Evolutionary conservation across 2,113 vertebrate species (phyloP).

Genomic region (Myotis davidii): DNA sequence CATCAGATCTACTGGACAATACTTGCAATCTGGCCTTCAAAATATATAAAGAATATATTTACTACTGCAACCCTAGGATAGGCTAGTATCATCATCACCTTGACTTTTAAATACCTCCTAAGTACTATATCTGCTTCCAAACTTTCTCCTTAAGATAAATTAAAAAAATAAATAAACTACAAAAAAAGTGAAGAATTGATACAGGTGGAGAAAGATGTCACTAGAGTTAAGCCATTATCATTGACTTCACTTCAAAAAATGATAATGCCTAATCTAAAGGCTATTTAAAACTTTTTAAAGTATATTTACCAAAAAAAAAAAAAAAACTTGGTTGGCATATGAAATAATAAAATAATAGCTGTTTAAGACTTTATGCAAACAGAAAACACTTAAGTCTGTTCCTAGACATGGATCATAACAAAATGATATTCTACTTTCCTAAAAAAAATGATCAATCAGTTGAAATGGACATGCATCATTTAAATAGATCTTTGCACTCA

Average conservation of each 20-base stretch:
- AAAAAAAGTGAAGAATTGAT: not conserved
- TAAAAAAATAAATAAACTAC: no score
- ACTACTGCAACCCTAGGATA: not conserved
- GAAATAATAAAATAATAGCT: not conserved
- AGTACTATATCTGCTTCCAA: not conserved
- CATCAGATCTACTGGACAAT: not conserved
- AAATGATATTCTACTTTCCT: not conserved
- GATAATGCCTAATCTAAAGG: not conserved
- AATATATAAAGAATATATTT: not conserved
- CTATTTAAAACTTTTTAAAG: not conserved
- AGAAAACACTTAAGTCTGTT: not conserved
- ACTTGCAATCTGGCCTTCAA: not conserved
- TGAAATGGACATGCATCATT: not conserved
- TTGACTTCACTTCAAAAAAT: not conserved
- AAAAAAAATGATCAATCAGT: not conserved
- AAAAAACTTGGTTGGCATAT: not conserved
- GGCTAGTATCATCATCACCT: not conserved
- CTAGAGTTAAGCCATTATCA: not conserved
- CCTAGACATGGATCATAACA: not conserved
- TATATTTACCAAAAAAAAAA: not conserved
- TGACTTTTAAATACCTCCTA: not conserved
- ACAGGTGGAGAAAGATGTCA: not conserved
- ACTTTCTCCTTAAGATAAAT: not conserved
- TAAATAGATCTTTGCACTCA: not conserved
- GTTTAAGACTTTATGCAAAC: not conserved